Evolutionary conservation across 2,113 vertebrate species (phyloP), one percentile per base, ranked within the genome.

Genomic region (Proteles cristata): DNA sequence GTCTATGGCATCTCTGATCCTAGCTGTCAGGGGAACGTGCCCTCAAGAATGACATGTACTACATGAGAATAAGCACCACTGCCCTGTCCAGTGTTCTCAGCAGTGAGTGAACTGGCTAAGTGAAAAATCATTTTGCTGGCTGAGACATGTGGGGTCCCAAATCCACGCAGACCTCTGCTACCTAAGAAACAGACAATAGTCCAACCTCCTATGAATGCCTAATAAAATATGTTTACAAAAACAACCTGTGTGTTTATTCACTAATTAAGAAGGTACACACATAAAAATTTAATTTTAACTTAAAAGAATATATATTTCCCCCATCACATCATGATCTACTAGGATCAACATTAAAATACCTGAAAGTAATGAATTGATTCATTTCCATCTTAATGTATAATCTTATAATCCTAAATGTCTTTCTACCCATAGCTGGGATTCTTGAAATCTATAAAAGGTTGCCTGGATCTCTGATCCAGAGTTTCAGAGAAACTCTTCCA

Each of bases 61-160:
- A 2, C 45, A 15, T 14, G 28, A 1, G 31, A 8, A 3, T 1
- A 53, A 84, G 92, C 43, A 79, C 26, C 28, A 6, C 1, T 0
- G 2, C 4, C 5, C 11, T 12, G 0, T 0, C 3, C 17, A 4
- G 66, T 26, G 5, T 6, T 43, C 26, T 19, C 1, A 12, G 79
- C 16, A 28, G 73, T 1, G 4, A 28, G 17, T 1, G 39, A 68
- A 17, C 0, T 16, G 33, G 33, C 80, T 25, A 7, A 7, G 11
- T 6, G 25, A 39, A 35, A 66, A 28, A 16, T 17, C 21, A 58
- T 5, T 31, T 1, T 39, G 15, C 4, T 2, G 11, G 39, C 55
- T 12, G 31, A 63, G 43, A 26, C 28, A n/a, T 8, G 0, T 0
- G 33, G 35, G 35, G 33, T 39, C 26, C 65, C 14, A 53, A 82